phyloP scores from a whole-genome alignment of 2,113 vertebrate species.

The Okapia johnstoni region DNA sequence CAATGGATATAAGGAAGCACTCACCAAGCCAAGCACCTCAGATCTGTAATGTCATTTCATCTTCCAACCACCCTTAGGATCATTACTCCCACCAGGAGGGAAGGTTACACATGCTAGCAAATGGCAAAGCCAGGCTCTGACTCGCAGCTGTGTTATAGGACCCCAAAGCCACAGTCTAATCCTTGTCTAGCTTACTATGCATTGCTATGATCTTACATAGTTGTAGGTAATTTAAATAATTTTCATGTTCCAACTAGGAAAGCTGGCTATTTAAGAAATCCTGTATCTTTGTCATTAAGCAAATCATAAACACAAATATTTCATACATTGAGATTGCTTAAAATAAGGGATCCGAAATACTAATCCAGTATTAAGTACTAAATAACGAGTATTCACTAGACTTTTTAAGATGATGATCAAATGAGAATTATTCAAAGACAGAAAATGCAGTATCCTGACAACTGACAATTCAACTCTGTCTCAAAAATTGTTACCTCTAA shows the following conservation, averaged over 20 bases:
- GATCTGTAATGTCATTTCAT: not conserved
- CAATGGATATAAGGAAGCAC: not conserved
- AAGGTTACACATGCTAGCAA: not conserved
- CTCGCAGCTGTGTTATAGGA: not conserved
- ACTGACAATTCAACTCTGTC: not conserved
- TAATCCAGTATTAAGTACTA: not conserved
- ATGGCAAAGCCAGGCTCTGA: not conserved
- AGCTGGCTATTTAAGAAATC: not conserved
- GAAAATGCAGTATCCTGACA: not conserved
- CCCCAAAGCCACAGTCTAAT: not conserved
- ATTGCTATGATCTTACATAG: not conserved
- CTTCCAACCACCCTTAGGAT: not conserved
- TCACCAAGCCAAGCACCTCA: not conserved
- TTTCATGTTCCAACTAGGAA: not conserved
- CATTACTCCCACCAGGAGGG: not conserved
- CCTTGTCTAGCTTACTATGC: not conserved
- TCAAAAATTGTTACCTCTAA: not conserved
- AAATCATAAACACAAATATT: slow-evolving; percentile 33
- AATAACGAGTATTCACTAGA: not conserved
- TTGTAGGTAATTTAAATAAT: not conserved
- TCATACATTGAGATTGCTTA: not conserved
- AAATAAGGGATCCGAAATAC: not conserved
- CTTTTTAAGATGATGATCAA: not conserved
- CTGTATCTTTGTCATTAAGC: not conserved
- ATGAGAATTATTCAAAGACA: not conserved